phyloP scores from a whole-genome alignment of 1,140 invertebrate genomes.

The Triops longicaudatus region DNA sequence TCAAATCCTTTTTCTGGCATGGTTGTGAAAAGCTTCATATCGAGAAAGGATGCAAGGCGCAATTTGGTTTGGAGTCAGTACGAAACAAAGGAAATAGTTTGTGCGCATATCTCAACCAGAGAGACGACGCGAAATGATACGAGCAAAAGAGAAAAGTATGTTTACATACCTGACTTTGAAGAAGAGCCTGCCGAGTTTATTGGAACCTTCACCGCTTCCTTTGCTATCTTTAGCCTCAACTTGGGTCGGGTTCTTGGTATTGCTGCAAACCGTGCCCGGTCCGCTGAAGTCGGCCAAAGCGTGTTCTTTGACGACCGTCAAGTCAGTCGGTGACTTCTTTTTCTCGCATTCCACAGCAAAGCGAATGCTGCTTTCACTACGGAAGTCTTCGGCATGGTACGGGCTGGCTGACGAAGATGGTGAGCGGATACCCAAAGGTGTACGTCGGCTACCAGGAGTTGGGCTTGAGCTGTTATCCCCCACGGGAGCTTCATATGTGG shows the following conservation, averaged over 20 bases:
- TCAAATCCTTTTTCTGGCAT: not conserved
- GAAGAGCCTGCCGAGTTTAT: conserved; percentile 69
- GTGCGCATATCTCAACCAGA: not conserved
- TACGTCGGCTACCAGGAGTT: not conserved
- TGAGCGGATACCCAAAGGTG: not conserved
- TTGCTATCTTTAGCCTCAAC: conserved; percentile 34
- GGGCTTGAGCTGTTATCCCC: not conserved
- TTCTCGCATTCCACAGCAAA: conserved; percentile 24
- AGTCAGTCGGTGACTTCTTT: not conserved
- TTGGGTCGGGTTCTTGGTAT: not conserved
- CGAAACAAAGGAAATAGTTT: not conserved
- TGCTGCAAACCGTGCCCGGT: not conserved
- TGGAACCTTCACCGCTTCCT: conserved; percentile 45
- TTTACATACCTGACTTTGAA: conserved; percentile 64
- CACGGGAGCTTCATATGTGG: not conserved
- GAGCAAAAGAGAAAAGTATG: not conserved
- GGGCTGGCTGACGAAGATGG: not conserved
- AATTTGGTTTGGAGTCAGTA: not conserved
- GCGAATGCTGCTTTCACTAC: conserved; percentile 23
- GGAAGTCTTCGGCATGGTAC: not conserved
- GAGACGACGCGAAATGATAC: no score
- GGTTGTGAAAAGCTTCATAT: not conserved
- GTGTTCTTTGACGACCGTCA: conserved; percentile 12
- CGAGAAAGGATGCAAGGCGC: not conserved
- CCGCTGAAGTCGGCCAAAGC: not conserved